Base-by-base conservation (phyloP, 2,888 invertebrate species). In the Idaea dimidiata region DNA sequence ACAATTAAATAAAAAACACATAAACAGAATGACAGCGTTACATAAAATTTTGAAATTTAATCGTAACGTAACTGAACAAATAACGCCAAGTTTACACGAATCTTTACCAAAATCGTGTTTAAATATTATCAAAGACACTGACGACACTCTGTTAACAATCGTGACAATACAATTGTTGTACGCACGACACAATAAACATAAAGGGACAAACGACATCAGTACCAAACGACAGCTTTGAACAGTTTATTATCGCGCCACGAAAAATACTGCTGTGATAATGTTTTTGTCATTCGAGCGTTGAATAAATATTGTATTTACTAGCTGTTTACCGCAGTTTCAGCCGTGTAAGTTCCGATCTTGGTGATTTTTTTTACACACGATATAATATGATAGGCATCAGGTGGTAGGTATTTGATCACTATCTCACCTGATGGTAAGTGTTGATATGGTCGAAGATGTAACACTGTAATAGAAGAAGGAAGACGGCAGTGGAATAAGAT, bases 151-250 rank as follows among this genome's bases (percentile, higher is more conserved):
- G 43, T 14, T 10, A 7, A 55, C 56, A 17, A 56, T 83, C 87
- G 85, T 86, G 87, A 80, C 71, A 62, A 32, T 57, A 69, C 69
- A 75, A 81, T 83, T 68, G 72, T 54, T 60, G n/a, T 56, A 63
- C 54, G 17, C 17, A 17, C 72, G 70, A 74, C 59, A 72, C 61
- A 66, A 72, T 60, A 59, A 69, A 79, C 58, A 76, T 79, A 74
- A 78, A 72, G 76, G 69, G 85, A 86, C 86, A 86, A 71, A 79
- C 80, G 85, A 83, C 86, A 84, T 62, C 79, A 10, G 18, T 17
- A 56, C 17, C n/a, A n/a, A 16, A 53, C 10, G 16, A 16, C n/a
- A 55, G 17, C 55, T 56, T 70, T 77, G 72, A 74, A 76, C 72
- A 75, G 73, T 18, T 57, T 63, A 76, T 86, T 84, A 81, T 1